Percentiles rank a stretch among this genome's conserved stretches.
These are phyloP conservation scores for Potorous gilbertii DNA, from an alignment of 2,797 vertebrate genomes.

Conservation along the genomic window DNA sequence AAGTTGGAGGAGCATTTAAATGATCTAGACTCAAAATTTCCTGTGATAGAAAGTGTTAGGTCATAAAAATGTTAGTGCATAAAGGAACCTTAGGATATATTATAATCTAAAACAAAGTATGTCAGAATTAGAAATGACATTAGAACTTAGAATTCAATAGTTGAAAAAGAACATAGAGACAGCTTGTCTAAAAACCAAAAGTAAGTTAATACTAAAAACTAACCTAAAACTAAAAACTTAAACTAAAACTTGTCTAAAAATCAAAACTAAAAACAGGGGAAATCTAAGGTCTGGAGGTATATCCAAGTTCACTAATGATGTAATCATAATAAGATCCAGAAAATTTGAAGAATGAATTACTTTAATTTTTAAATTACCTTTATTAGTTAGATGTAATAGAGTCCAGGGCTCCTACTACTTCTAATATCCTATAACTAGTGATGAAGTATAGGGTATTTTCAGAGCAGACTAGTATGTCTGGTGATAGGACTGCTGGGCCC, in stretches of 20 bases:
- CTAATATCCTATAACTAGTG: background rate
- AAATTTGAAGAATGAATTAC: background rate
- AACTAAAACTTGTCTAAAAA: no score
- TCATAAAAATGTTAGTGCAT: background rate
- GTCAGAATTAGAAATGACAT: background rate
- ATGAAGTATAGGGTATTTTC: no score
- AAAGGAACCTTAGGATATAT: background rate
- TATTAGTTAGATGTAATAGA: background rate
- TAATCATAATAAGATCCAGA: background rate
- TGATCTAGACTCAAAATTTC: background rate
- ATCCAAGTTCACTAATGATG: no score
- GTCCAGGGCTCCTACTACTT: background rate
- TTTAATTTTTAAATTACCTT: background rate
- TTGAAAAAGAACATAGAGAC: no score
- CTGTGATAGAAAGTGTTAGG: background rate
- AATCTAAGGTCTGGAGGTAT: background rate
- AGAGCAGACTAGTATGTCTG: no score
- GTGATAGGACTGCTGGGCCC: no score
- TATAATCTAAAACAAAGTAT: background rate
- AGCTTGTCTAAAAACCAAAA: background rate
- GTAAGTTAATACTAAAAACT: no score
- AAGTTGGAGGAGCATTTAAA: background rate
- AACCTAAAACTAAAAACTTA: no score
- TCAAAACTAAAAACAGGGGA: background rate
- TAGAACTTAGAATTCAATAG: background rate